Evolutionary conservation across 2,113 vertebrate species (phyloP).

Genomic region (Otus sunia): DNA sequence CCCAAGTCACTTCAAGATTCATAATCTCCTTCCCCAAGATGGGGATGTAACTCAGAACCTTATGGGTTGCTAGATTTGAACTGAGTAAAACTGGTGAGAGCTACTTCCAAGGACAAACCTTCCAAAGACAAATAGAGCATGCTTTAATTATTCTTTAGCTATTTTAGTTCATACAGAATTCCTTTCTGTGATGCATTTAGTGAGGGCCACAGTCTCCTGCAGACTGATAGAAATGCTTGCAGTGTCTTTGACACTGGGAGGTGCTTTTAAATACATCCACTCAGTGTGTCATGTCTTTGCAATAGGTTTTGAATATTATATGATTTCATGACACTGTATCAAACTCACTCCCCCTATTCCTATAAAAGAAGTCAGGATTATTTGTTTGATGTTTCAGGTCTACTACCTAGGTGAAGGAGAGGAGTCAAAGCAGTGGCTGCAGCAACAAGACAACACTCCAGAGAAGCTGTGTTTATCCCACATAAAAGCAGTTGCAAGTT

Average conservation of each 20-base stretch:
- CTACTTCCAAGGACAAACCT: not conserved
- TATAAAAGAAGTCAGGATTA: not conserved
- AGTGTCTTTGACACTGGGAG: not conserved
- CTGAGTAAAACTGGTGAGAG: not conserved
- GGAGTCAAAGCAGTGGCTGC: slow-evolving; percentile 85
- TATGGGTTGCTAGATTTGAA: not conserved
- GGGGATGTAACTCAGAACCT: not conserved
- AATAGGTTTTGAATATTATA: not conserved
- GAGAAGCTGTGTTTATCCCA: slow-evolving; percentile 87
- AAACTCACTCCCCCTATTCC: not conserved
- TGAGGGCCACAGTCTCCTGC: not conserved
- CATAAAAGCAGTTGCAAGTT: slow-evolving; percentile 81
- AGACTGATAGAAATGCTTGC: not conserved
- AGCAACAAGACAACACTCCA: slow-evolving; percentile 64
- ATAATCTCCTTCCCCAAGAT: accelerated
- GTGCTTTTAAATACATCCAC: not conserved
- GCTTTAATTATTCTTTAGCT: not conserved
- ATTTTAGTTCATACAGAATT: not conserved
- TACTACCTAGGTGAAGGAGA: slow-evolving; percentile 90
- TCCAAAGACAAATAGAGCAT: not conserved
- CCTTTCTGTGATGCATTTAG: not conserved
- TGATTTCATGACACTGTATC: not conserved
- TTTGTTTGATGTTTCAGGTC: slow-evolving; percentile 74
- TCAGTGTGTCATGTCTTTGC: not conserved
- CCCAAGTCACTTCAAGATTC: not conserved